These are phyloP conservation scores for Cuculus canorus DNA, from an alignment of 2,797 vertebrate genomes.

Conservation along the genomic window DNA sequence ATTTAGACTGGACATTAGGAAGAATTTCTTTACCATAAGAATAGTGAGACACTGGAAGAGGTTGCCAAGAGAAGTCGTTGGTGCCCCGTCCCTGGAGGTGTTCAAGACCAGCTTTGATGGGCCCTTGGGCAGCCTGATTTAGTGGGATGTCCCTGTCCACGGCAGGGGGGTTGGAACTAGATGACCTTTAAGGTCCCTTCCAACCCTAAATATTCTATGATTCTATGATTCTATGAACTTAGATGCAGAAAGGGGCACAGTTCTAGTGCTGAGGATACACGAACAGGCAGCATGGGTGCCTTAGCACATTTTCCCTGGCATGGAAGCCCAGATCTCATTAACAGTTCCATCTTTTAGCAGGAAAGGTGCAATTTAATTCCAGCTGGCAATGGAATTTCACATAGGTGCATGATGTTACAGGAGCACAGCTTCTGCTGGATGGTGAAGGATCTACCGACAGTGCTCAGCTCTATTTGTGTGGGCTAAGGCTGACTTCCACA, in stretches of 20 bases:
- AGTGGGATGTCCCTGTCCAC: no score
- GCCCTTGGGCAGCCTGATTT: no score
- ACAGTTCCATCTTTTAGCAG: not conserved
- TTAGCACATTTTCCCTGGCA: not conserved
- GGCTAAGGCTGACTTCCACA: not conserved
- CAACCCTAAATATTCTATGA: no score
- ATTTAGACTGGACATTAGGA: no score
- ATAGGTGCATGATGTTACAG: not conserved
- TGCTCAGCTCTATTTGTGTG: not conserved
- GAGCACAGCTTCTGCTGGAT: not conserved
- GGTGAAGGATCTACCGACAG: not conserved
- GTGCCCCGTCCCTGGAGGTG: no score
- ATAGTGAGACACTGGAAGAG: no score
- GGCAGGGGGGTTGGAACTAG: no score
- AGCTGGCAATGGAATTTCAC: not conserved
- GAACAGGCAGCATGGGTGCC: accelerated
- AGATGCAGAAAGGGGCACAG: not conserved
- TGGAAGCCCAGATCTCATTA: not conserved
- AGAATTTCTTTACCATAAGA: no score
- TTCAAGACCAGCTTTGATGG: no score
- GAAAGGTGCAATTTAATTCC: not conserved
- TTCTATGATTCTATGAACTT: no score
- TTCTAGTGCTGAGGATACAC: not conserved
- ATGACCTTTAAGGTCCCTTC: no score
- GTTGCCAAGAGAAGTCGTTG: no score